phyloP scores from a whole-genome alignment of 35 echinoderm and acorn worm species.

The Lytechinus pictus region DNA sequence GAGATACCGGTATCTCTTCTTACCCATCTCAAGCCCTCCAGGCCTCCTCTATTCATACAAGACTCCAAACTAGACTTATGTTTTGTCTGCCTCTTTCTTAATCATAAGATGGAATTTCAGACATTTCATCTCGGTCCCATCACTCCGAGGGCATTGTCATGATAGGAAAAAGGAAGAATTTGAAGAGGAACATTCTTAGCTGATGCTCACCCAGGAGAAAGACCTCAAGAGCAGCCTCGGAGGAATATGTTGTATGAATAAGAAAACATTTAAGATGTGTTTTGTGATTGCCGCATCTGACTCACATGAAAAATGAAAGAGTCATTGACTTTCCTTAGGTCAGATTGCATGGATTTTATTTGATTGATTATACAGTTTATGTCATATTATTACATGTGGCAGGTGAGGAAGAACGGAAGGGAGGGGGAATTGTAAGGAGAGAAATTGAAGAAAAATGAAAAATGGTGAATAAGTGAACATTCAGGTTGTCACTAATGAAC shows the following conservation, averaged over 20 bases:
- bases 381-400: neutral
- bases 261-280: neutral
- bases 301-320: neutral
- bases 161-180: neutral
- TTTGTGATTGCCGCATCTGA: neutral
- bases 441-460: neutral
- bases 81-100: neutral
- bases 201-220: neutral
- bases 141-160: slow-evolving; percentile 1
- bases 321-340: neutral
- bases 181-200: neutral
- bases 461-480: too few relatives aligned
- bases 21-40: slow-evolving; percentile 16
- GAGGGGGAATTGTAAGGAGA: neutral
- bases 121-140: neutral
- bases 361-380: neutral
- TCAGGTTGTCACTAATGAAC: neutral
- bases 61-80: neutral
- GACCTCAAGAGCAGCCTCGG: neutral
- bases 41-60: neutral
- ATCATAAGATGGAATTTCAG: slow-evolving; percentile 19
- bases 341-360: neutral
- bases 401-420: neutral
- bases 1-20: slow-evolving; percentile 1
- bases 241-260: neutral